Conservation (phyloP, 1,140 invertebrate species). For the Melanaphis sacchari region DNA sequence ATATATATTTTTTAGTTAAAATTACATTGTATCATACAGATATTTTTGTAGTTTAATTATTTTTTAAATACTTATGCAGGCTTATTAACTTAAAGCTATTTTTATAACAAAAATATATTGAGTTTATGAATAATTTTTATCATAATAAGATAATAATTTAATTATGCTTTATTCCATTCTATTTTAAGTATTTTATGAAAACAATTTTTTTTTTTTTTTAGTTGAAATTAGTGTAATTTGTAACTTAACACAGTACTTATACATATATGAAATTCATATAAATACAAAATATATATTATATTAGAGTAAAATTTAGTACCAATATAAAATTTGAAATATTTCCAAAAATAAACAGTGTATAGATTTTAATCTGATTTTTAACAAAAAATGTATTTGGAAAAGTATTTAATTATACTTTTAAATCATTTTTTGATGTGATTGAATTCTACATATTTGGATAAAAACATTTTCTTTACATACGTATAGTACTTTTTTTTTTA, state of each 20-base stretch:
- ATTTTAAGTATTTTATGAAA: background rate
- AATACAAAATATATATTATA: no score
- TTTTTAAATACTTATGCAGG: background rate
- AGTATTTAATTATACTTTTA: background rate
- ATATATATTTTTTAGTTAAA: background rate
- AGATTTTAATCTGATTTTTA: no score
- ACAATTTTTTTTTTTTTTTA: background rate
- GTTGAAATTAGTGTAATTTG: slow-evolving; percentile 2
- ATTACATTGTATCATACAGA: background rate
- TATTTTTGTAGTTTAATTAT: background rate
- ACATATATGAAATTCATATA: no score
- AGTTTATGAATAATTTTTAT: background rate
- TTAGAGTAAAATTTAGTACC: no score
- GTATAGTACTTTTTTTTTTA: no score
- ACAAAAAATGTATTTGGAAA: background rate
- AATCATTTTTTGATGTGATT: background rate
- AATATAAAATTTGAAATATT: no score
- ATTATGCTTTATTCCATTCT: background rate
- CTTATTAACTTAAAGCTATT: background rate
- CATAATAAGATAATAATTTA: background rate
- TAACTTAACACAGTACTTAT: background rate
- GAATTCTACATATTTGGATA: background rate
- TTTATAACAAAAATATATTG: background rate
- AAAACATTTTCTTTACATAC: no score
- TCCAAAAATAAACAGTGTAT: background rate